Conservation (phyloP, 1,140 invertebrate species). For the Drusus annulatus region DNA sequence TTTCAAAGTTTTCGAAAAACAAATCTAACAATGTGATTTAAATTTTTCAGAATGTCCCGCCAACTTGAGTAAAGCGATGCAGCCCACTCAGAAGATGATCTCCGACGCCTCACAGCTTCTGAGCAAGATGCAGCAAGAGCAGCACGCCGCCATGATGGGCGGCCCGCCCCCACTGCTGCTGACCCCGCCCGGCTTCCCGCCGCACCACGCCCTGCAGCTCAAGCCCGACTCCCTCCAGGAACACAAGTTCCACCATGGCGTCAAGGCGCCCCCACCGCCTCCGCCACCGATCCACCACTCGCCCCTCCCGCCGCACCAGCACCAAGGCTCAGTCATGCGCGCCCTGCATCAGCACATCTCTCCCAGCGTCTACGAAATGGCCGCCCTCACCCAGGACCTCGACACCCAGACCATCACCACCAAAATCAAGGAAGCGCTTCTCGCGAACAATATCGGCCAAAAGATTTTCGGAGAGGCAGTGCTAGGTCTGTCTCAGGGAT, state of each 20-base stretch:
- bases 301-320: conserved; percentile 76
- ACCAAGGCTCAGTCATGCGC: conserved; percentile 77
- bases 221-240: conserved; percentile 67
- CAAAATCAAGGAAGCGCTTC: conserved; percentile 95
- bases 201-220: conserved; percentile 75
- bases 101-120: conserved; percentile 79
- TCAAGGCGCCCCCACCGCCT: conserved; percentile 67
- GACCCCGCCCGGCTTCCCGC: conserved; percentile 77
- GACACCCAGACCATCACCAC: conserved; percentile 97
- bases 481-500: conserved; percentile 95
- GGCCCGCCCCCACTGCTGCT: conserved; percentile 75
- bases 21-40: conserved; percentile 17
- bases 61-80: conserved; percentile 81
- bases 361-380: conserved; percentile 95
- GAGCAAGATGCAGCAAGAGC: conserved; percentile 81
- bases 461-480: conserved; percentile 99
- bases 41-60: conserved; percentile 77
- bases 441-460: conserved; percentile 98
- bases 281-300: conserved; percentile 69
- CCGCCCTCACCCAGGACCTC: conserved; percentile 94
- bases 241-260: conserved; percentile 74
- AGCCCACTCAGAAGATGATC: conserved; percentile 83
- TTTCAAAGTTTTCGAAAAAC: not conserved
- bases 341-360: conserved; percentile 85
- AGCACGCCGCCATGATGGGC: conserved; percentile 63